These are phyloP conservation scores for Tetrapedia diversipes DNA, from an alignment of 2,888 invertebrate species.

Conservation along the genomic window DNA sequence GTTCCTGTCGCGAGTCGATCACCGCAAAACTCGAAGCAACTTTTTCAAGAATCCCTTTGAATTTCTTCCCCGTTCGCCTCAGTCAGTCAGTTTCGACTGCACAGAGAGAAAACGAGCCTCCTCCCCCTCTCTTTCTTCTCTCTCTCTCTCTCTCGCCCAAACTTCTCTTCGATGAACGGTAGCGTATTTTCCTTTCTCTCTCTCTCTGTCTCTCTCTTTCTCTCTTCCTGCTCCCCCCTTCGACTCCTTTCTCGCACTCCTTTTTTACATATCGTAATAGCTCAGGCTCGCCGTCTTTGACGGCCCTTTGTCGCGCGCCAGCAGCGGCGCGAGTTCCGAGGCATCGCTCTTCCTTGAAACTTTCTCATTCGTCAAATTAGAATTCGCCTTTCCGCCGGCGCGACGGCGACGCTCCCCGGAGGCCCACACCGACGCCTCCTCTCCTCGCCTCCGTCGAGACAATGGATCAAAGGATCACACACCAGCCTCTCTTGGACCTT, in stretches of 20 bases:
- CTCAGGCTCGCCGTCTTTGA: constrained; percentile 63
- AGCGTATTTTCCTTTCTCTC: constrained; percentile 31
- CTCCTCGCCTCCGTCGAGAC: constrained; percentile 65
- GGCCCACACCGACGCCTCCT: constrained; percentile 48
- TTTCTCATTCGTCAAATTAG: constrained; percentile 80
- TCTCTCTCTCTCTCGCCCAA: constrained; percentile 27
- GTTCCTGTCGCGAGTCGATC: constrained; percentile 39
- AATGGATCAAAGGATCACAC: constrained; percentile 77
- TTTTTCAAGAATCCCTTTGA: constrained; percentile 55
- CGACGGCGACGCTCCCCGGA: constrained; percentile 70
- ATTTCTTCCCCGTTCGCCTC: constrained; percentile 44
- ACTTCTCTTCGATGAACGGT: constrained; percentile 44
- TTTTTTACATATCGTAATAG: constrained; percentile 69
- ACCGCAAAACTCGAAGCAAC: constrained; percentile 52
- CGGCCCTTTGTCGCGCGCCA: constrained; percentile 64
- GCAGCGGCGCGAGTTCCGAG: constrained; percentile 51
- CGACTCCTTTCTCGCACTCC: background rate
- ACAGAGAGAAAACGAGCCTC: constrained; percentile 41
- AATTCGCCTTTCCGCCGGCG: constrained; percentile 74
- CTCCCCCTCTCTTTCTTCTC: constrained; percentile 26
- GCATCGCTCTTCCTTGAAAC: constrained; percentile 73
- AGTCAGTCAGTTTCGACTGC: constrained; percentile 46
- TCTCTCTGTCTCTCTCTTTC: background rate
- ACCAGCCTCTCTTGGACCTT: constrained; percentile 57
- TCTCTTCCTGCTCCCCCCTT: constrained; percentile 20